Evolutionary conservation across 2,888 invertebrate species (phyloP), one percentile per base, ranked within the genome.

Genomic region (Lacanobia oleracea): DNA sequence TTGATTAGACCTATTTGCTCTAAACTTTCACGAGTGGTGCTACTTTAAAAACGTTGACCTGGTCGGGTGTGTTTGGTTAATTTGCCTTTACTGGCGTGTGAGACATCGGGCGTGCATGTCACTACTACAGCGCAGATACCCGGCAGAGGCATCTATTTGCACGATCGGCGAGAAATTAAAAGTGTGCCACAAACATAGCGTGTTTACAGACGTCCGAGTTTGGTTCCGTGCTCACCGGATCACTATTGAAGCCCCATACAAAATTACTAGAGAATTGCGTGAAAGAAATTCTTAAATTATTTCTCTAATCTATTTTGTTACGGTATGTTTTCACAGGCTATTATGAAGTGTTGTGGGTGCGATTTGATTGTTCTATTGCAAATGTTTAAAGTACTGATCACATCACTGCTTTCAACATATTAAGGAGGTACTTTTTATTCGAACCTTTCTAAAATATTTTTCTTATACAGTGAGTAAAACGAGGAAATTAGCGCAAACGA

Each of bases 11-110:
- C 90, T 95, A 91, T 94, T 94, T 94, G 92, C 89, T 92, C 91
- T 92, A 88, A 90, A 94, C 95, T 95, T 95, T 95, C 95, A 92
- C 94, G 89, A 91, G 85, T 91, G 90, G 92, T 90, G 94, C 94
- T 94, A 94, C 94, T 94, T 94, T 93, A 92, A 93, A 95, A 93
- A 91, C 94, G 93, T 93, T 94, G 94, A 94, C 93, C 93, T 91
- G 93, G 90, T 92, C 91, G 87, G 88, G 86, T 91, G 88, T 91
- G 91, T 91, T 93, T 91, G 91, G 92, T 89, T 91, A 92, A 93
- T 93, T 93, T 93, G 89, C 88, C 88, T 89, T 87, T 86, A 87
- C 88, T 89, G 88, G 87, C 78, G 85, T 89, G 86, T 82, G 88
- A 86, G 88, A 86, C 88, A 85, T 82, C 72, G 81, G 79, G 79